Evolutionary conservation across 1,140 invertebrate genomes (phyloP), one percentile per base, ranked within the genome.

Genomic region (Bursaphelenchus mucronatus): DNA sequence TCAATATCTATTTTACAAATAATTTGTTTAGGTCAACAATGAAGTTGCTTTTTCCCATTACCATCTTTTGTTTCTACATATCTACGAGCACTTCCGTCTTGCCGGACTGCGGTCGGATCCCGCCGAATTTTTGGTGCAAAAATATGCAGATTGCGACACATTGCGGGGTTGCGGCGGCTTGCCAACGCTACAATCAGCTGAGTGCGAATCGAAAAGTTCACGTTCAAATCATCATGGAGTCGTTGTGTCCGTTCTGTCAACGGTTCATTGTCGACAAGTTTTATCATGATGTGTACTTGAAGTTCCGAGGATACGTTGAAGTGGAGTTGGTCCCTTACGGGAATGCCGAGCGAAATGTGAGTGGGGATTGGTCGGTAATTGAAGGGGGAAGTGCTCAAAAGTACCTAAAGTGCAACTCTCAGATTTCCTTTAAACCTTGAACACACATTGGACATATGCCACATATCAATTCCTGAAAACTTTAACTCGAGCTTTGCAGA

Each of bases 251-350:
- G n/a, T 41, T 57, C 17, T 63, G 61, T 62, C 61, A 63, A 47
- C 50, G 49, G 44, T 63, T 61, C 30, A 64, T 63, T n/a, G 45
- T 41, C 13, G 40, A 43, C 13, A 40, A 62, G 17, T 55, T 62
- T 21, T 62, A 62, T 13, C 45, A 30, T 6, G 41, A 59, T 46
- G 61, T 58, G 17, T 63, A 63, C 40, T 21, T 58, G 8, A 17
- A 59, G 41, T 63, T 63, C 50, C 21, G 41, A 46, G 62, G 64
- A 30, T 30, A 44, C 50, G 43, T 65, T 54, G 44, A 64, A 7
- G 19, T 65, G 43, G 63, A 65, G 43, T 54, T 65, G 11, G 45
- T 65, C 17, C 63, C 63, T 17, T 65, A 65, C 40, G 63, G 63
- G 2, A 65, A 65, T 64, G 63, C 63, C 9, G 19, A 64, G 30